Percentiles rank a stretch among this genome's conserved stretches.
Conservation (phyloP, 2,113 vertebrate genomes). For the Peromyscus maniculatus region DNA sequence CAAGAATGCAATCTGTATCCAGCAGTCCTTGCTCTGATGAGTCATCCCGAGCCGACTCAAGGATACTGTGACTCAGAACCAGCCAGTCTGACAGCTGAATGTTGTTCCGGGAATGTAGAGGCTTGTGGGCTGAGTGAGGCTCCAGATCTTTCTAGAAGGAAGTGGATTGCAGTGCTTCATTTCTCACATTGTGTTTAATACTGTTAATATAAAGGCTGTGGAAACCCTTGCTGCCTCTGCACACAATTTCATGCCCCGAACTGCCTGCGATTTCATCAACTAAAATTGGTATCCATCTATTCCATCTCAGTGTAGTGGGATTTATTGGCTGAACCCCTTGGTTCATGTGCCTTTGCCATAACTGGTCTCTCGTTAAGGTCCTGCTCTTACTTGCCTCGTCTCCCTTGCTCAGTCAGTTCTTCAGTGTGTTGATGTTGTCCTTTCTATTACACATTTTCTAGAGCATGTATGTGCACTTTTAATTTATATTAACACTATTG, state of each 20-base stretch:
- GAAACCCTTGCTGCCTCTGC: not conserved
- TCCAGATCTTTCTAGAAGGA: not conserved
- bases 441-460: not conserved
- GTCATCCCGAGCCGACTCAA: not conserved
- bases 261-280: not conserved
- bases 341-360: not conserved
- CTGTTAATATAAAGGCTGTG: not conserved
- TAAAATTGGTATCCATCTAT: not conserved
- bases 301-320: not conserved
- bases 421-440: not conserved
- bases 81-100: not conserved
- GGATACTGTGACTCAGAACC: not conserved
- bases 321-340: not conserved
- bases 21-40: no score
- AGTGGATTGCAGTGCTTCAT: accelerated
- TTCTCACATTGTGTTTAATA: not conserved
- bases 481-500: not conserved
- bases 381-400: not conserved
- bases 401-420: accelerated
- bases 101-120: not conserved
- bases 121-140: not conserved
- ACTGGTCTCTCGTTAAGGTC: not conserved
- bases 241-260: not conserved
- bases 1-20: not conserved
- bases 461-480: not conserved